Conservation (phyloP, 2,797 vertebrate species). For the Limnodromus scolopaceus region DNA sequence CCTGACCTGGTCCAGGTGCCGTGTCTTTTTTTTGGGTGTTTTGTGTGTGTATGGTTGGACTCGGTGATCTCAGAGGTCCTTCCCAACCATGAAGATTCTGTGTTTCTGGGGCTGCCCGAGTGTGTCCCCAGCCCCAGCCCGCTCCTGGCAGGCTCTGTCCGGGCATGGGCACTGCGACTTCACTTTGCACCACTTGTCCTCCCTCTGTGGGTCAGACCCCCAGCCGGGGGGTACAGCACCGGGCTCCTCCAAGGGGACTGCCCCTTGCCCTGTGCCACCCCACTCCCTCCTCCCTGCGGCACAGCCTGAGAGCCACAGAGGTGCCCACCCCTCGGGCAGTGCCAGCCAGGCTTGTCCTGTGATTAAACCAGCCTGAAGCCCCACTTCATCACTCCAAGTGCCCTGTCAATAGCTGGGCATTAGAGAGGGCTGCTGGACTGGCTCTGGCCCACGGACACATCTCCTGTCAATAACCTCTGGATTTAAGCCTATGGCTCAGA, state of each 20-base stretch:
- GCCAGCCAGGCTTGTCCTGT: neutral
- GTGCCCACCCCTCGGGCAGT: rapidly evolving
- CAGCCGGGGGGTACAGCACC: rapidly evolving
- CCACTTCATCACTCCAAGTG: neutral
- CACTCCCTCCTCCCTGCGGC: rapidly evolving
- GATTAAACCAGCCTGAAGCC: neutral
- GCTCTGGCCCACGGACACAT: neutral
- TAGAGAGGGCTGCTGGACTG: neutral
- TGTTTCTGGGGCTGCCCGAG: neutral
- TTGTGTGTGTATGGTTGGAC: too few species aligned
- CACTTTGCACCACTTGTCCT: rapidly evolving
- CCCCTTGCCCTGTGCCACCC: neutral
- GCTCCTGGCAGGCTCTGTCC: neutral
- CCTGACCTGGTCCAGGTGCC: rapidly evolving
- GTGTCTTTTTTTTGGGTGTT: too few species aligned
- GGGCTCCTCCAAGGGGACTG: rapidly evolving
- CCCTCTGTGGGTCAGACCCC: rapidly evolving
- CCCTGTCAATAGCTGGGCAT: neutral
- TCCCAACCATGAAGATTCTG: too few species aligned
- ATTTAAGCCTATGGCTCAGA: neutral
- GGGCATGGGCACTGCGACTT: rapidly evolving
- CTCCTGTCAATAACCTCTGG: neutral
- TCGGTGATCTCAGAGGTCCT: too few species aligned
- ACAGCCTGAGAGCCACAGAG: neutral
- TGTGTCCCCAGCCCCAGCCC: rapidly evolving